phyloP scores from a whole-genome alignment of 1,140 invertebrate genomes.

The Drosophila subpulchrella region DNA sequence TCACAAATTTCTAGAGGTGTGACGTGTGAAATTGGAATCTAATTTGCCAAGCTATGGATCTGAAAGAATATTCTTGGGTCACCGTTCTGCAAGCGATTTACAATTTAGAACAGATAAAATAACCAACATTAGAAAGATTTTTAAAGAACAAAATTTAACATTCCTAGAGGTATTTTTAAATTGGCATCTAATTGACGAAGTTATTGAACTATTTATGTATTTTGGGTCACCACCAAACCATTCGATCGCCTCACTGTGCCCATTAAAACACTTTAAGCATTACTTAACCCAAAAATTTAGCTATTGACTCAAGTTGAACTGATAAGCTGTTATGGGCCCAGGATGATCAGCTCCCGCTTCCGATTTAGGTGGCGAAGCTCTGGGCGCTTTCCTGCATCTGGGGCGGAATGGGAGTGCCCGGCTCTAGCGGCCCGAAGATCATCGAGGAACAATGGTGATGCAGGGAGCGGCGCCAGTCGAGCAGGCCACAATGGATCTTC shows the following conservation, averaged over 20 bases:
- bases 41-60: too few species aligned
- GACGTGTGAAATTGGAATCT: too few species aligned
- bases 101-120: too few species aligned
- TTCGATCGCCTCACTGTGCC: neutral
- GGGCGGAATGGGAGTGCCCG: neutral
- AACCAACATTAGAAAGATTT: too few species aligned
- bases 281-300: constrained; percentile 36
- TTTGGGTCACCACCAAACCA: too few species aligned
- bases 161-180: too few species aligned
- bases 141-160: too few species aligned
- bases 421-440: neutral
- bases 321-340: neutral
- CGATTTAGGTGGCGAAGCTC: constrained; percentile 5
- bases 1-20: too few species aligned
- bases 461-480: constrained; percentile 17
- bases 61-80: too few species aligned
- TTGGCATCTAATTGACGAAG: too few species aligned
- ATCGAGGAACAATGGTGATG: neutral
- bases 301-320: constrained; percentile 13
- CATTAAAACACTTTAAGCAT: constrained; percentile 16
- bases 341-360: neutral
- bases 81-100: too few species aligned
- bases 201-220: too few species aligned
- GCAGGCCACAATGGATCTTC: constrained; percentile 9
- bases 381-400: neutral